A percentile compares a stretch with the other conserved stretches of the same genome.
Evolutionary conservation across 2,888 invertebrate species (phyloP).

Genomic region (Sphaerophoria rueppellii): DNA sequence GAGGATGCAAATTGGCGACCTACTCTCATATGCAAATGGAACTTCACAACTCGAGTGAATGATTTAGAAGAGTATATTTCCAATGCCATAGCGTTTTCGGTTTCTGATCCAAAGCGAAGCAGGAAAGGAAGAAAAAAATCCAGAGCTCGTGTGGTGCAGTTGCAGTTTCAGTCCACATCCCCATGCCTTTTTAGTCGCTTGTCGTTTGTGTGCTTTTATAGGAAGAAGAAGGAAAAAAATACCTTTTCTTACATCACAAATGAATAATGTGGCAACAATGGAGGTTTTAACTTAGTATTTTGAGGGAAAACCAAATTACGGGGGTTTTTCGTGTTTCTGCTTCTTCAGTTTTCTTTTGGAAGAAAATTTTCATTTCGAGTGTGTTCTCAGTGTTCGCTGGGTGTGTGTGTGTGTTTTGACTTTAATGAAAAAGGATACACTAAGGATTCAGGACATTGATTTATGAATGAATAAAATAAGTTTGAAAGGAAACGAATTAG

Average conservation of each 20-base stretch:
- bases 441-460: constrained; percentile 9
- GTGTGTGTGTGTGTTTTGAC: constrained; percentile 33
- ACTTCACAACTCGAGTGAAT: constrained; percentile 60
- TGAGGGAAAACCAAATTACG: constrained; percentile 54
- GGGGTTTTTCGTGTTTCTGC: neutral
- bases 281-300: constrained; percentile 31
- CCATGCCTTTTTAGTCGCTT: too few species aligned
- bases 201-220: too few species aligned
- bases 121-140: too few species aligned
- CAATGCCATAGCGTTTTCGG: constrained; percentile 28
- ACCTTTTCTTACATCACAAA: constrained; percentile 48
- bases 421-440: neutral
- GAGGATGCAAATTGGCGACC: constrained; percentile 69
- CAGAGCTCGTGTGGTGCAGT: too few species aligned
- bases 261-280: constrained; percentile 71
- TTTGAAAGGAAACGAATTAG: neutral
- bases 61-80: constrained; percentile 68
- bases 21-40: constrained; percentile 73
- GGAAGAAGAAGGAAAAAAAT: neutral
- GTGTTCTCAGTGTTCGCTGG: neutral
- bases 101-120: too few species aligned
- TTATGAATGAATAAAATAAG: constrained; percentile 6
- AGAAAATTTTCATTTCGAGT: neutral
- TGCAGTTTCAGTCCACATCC: neutral
- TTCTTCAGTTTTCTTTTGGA: neutral